Percentiles rank a stretch among this genome's conserved stretches.
These are phyloP conservation scores for Hydra vulgaris DNA, from an alignment of 30 jellyfish, hydroid and myxozoan species.

Conservation along the genomic window DNA sequence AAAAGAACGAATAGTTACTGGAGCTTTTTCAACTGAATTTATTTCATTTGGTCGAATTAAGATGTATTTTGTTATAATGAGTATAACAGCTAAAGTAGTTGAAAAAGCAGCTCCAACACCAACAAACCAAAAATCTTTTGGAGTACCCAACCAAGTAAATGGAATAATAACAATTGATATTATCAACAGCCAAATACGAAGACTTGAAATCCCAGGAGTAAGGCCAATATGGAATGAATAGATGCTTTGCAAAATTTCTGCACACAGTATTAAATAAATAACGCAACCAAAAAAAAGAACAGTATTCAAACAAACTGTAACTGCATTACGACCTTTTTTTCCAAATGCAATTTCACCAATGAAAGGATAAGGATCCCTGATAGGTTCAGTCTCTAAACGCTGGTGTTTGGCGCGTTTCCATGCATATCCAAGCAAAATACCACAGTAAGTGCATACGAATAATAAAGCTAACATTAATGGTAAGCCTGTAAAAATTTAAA, in stretches of 20 bases:
- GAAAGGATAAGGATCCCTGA: slow-evolving; percentile 42
- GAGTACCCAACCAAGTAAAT: slow-evolving; percentile 49
- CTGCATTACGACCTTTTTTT: slow-evolving; percentile 11
- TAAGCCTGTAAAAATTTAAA: slow-evolving; percentile 17
- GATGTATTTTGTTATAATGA: slow-evolving; percentile 15
- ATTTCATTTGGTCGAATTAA: slow-evolving; percentile 19
- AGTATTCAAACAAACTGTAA: slow-evolving; percentile 5
- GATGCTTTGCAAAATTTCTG: slow-evolving; percentile 24
- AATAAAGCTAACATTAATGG: slow-evolving; percentile 13
- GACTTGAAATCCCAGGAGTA: slow-evolving; percentile 5
- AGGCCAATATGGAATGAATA: slow-evolving; percentile 23
- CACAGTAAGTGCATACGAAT: slow-evolving; percentile 22
- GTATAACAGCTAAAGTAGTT: slow-evolving; percentile 24
- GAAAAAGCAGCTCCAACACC: slow-evolving; percentile 41
- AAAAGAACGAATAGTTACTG: slow-evolving; percentile 18
- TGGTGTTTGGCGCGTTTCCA: slow-evolving; percentile 20
- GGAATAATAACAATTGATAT: slow-evolving; percentile 22
- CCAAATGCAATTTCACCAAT: slow-evolving; percentile 37
- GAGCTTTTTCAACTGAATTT: slow-evolving; percentile 23
- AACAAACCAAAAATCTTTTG: slow-evolving; percentile 45
- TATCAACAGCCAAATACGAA: slow-evolving; percentile 32
- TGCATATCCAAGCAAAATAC: slow-evolving; percentile 33
- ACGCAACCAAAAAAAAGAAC: slow-evolving; percentile 25
- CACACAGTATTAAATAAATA: slow-evolving; percentile 15
- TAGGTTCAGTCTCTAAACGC: slow-evolving; percentile 15